A percentile compares a stretch with the other conserved stretches of the same genome.
Conservation (phyloP, 2,888 invertebrate genomes). For the Polydrusus cervinus region DNA sequence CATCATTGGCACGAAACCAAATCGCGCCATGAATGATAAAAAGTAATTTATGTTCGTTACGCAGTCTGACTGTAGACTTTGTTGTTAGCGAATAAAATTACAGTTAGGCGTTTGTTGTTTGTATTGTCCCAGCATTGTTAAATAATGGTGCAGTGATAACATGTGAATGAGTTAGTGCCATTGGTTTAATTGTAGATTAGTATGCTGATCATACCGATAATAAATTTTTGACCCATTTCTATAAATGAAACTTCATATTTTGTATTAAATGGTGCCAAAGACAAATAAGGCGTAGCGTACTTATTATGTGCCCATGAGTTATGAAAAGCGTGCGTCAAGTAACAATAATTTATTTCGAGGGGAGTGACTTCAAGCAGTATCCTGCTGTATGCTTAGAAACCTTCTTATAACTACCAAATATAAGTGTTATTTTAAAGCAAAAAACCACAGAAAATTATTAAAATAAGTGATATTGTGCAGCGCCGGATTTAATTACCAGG, state of each 20-base stretch:
- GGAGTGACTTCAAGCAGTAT: too few relatives aligned
- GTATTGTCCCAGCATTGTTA: constrained; percentile 53
- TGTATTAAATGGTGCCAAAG: not conserved
- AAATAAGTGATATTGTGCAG: too few relatives aligned
- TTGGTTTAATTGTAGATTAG: constrained; percentile 40
- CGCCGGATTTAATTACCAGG: too few relatives aligned
- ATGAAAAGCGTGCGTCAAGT: too few relatives aligned
- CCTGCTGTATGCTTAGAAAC: too few relatives aligned
- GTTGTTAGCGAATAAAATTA: constrained; percentile 53
- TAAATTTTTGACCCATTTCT: constrained; percentile 42
- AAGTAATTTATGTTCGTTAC: constrained; percentile 49
- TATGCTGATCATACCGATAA: constrained; percentile 30
- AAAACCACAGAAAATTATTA: too few relatives aligned
- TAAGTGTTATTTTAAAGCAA: too few relatives aligned
- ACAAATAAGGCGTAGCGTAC: too few relatives aligned
- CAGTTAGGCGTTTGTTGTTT: constrained; percentile 53
- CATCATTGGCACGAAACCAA: constrained; percentile 38
- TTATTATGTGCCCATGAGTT: too few relatives aligned
- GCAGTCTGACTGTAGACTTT: constrained; percentile 50
- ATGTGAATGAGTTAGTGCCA: constrained; percentile 47
- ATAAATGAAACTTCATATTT: not conserved
- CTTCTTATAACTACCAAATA: too few relatives aligned
- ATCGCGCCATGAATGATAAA: constrained; percentile 40
- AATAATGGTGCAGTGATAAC: constrained; percentile 47
- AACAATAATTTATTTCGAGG: too few relatives aligned